phyloP scores from a whole-genome alignment of 2,113 vertebrate genomes.

The Pluvialis apricaria region DNA sequence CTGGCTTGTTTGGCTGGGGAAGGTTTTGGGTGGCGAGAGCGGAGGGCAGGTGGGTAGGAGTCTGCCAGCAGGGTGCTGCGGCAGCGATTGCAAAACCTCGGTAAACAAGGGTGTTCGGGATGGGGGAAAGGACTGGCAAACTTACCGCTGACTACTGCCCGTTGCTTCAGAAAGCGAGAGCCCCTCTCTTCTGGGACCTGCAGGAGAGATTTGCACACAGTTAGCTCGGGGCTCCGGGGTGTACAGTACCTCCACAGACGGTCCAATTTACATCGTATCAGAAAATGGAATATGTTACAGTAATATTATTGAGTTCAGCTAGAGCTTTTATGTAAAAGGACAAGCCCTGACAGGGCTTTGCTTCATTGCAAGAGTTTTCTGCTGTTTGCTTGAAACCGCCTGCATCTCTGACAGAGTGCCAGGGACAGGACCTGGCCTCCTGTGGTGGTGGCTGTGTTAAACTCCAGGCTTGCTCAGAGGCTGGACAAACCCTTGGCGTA shows the following conservation, averaged over 20 bases:
- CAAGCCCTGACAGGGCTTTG: background rate
- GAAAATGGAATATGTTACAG: background rate
- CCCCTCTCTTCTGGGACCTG: background rate
- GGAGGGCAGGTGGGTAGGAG: background rate
- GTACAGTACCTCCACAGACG: too few species aligned
- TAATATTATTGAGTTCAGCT: rapidly evolving
- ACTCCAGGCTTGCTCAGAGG: background rate
- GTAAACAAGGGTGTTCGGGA: background rate
- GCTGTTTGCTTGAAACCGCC: background rate
- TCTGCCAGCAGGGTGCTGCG: background rate
- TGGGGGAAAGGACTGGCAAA: background rate
- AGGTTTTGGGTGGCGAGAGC: background rate
- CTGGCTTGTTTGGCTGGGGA: background rate
- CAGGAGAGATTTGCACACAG: background rate
- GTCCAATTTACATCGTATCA: background rate
- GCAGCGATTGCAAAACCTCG: rapidly evolving
- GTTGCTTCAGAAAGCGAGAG: conserved; percentile 24
- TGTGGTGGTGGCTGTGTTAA: background rate
- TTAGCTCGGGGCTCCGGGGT: background rate
- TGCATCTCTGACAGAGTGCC: background rate
- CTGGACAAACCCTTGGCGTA: background rate
- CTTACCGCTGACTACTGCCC: background rate
- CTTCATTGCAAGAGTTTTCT: background rate
- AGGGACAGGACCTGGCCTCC: background rate
- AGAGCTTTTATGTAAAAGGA: background rate